These are phyloP conservation scores for Conus canariensis DNA, from an alignment of 2,888 invertebrate species.

Conservation along the genomic window DNA sequence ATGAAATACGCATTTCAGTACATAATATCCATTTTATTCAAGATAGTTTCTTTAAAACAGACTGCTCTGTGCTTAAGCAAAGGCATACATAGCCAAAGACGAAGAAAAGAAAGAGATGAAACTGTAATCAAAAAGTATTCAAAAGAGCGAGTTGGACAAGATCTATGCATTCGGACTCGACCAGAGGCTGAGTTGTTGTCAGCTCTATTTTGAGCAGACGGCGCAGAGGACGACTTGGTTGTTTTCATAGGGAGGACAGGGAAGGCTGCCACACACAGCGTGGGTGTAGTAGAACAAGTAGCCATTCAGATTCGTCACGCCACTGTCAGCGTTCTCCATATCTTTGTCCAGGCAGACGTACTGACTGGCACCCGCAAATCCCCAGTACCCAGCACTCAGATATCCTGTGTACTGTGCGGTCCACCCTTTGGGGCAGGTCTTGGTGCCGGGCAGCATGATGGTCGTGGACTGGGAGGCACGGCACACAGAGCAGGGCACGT, in stretches of 20 bases:
- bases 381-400: background rate
- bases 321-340: background rate
- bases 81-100: too few species aligned
- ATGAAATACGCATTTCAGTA: too few species aligned
- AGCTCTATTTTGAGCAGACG: slow-evolving; percentile 38
- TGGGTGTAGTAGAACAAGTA: background rate
- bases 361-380: slow-evolving; percentile 19
- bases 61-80: too few species aligned
- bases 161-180: too few species aligned
- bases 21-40: too few species aligned
- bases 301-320: background rate
- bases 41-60: too few species aligned
- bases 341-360: slow-evolving; percentile 30
- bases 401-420: slow-evolving; percentile 28
- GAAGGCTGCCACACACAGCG: slow-evolving; percentile 25
- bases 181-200: background rate
- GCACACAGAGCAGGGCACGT: slow-evolving; percentile 37
- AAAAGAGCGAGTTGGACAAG: too few species aligned
- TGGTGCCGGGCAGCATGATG: slow-evolving; percentile 38
- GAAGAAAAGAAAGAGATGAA: too few species aligned
- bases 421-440: slow-evolving; percentile 28
- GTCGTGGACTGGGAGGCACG: slow-evolving; percentile 18
- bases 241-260: slow-evolving; percentile 34
- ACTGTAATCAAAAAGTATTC: too few species aligned
- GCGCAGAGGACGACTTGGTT: slow-evolving; percentile 30